Percentiles rank a stretch among this genome's conserved stretches.
phyloP scores from a whole-genome alignment of 2,888 invertebrate species.

The Timema podura region DNA sequence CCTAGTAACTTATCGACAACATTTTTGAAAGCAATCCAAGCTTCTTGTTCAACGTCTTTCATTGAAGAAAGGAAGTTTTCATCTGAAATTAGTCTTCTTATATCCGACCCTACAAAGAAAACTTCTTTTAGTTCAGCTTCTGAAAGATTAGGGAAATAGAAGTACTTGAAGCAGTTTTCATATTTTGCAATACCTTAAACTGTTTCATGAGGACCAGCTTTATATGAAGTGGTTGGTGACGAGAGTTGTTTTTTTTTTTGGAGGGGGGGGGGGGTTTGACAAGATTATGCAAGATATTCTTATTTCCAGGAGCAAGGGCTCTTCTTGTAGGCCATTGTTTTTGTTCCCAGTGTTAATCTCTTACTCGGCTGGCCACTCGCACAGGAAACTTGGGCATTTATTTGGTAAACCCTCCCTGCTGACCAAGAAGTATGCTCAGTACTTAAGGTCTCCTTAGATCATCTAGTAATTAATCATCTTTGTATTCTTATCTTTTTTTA shows the following conservation, averaged over 20 bases:
- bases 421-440: not conserved
- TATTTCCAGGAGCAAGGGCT: not conserved
- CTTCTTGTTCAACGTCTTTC: not conserved
- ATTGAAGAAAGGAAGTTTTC: not conserved
- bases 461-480: not conserved
- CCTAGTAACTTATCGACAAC: not conserved
- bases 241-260: not conserved
- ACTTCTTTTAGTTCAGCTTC: not conserved
- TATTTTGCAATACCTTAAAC: no score
- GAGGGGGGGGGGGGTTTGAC: no score
- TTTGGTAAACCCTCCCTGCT: not conserved
- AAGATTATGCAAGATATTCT: not conserved
- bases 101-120: not conserved
- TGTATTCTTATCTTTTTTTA: not conserved
- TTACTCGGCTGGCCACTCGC: not conserved
- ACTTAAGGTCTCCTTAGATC: constrained; percentile 2
- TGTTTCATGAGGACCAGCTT: not conserved
- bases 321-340: no score
- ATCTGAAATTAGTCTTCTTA: constrained; percentile 1
- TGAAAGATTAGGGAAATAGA: not conserved
- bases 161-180: constrained; percentile 2
- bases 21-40: constrained; percentile 6
- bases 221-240: not conserved
- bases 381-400: constrained; percentile 1
- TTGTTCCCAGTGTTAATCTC: not conserved